Base-by-base conservation (phyloP, 1,140 invertebrate genomes). In the Drepana arcuata region DNA sequence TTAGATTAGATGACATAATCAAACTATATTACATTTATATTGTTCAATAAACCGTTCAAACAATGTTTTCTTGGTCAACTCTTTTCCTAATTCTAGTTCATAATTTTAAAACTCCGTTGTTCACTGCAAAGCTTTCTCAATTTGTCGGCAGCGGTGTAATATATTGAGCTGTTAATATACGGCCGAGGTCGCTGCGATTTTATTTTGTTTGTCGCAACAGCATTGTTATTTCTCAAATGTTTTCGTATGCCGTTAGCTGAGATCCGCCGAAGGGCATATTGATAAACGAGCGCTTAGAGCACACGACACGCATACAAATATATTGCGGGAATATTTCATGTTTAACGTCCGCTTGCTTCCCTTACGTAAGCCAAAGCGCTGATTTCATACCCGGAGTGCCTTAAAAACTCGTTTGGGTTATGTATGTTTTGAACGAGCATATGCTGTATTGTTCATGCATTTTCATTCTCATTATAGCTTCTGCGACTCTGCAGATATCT, bases 301-400 rank as follows among this genome's bases (percentile, higher is more conserved):
- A 29, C 50, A 41, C 47, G 63, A 58, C 58, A 67, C 57, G 63
- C 60, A 62, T 65, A 64, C 63, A 56, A 69, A 66, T 62, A 65
- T 54, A 62, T 54, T 48, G 48, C 13, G 31, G 32, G 41, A 48
- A 60, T 65, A 65, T 60, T 55, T 70, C 56, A 70, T 62, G 46
- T 61, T 55, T 58, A 57, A 59, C 51, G 57, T 54, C 49, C 33
- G 34, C 28, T 41, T 27, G 41, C 30, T 45, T 29, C 39, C 34
- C 43, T 34, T 34, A 23, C 38, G 34, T 31, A 39, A 23, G 27
- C 41, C 27, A 21, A 34, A 34, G 28, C 18, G 30, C 37, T 53
- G 44, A 53, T 48, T 48, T 37, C 34, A 34, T 34, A 39, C n/a
- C n/a, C n/a, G n/a, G n/a, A n/a, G n/a, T n/a, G n/a, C n/a, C n/a